Percentiles rank a stretch among this genome's conserved stretches.
phyloP scores from a whole-genome alignment of 2,113 vertebrate species.

The Phylloscopus trochilus region DNA sequence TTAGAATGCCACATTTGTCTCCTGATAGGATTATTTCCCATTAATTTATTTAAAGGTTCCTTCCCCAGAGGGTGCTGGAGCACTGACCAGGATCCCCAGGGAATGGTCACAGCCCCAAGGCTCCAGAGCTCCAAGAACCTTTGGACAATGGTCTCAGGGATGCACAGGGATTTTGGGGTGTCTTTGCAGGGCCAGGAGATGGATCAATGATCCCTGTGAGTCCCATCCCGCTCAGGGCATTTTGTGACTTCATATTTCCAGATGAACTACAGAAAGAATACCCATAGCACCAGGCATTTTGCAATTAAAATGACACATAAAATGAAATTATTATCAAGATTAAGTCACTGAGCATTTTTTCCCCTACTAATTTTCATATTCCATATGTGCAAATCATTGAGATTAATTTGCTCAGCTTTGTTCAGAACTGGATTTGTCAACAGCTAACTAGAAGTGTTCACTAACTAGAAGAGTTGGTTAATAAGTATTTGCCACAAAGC shows the following conservation, averaged over 20 bases:
- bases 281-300: not conserved
- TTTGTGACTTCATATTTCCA: not conserved
- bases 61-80: not conserved
- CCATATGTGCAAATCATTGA: not conserved
- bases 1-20: not conserved
- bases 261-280: not conserved
- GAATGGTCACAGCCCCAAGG: not conserved
- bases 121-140: not conserved
- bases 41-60: not conserved
- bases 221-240: not conserved
- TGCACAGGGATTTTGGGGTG: not conserved
- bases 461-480: not conserved
- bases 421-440: not conserved
- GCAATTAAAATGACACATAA: not conserved
- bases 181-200: not conserved
- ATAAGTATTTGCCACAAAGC: not conserved
- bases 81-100: not conserved
- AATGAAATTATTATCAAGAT: not conserved
- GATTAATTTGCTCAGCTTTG: not conserved
- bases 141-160: not conserved
- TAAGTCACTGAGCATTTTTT: not conserved
- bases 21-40: not conserved
- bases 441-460: not conserved
- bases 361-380: not conserved
- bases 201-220: not conserved